Conservation (phyloP, 2,888 invertebrate genomes). For the Electrophaes corylata region DNA sequence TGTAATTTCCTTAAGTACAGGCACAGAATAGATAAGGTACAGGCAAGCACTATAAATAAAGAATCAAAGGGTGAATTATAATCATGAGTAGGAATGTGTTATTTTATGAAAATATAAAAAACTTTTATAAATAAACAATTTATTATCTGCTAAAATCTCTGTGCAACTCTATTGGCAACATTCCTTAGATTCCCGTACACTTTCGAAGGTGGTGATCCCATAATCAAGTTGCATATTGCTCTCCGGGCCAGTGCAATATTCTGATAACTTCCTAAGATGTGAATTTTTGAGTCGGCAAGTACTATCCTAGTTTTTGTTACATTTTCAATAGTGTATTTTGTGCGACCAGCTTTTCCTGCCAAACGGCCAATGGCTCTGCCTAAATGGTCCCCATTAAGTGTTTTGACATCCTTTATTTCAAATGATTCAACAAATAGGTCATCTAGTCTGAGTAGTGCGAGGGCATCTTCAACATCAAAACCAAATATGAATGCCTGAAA, state of each 20-base stretch:
- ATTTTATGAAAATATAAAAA: too few relatives aligned
- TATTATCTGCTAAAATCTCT: conserved; percentile 86
- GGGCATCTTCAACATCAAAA: conserved; percentile 98
- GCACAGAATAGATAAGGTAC: too few relatives aligned
- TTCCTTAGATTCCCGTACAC: conserved; percentile 97
- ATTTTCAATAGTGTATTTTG: conserved; percentile 99
- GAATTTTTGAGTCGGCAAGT: conserved; percentile 97
- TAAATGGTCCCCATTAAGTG: conserved; percentile 96
- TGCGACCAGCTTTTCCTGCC: conserved; percentile 98
- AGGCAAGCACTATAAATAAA: background rate
- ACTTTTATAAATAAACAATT: conserved; percentile 51
- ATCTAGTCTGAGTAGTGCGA: conserved; percentile 96
- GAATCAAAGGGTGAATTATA: too few relatives aligned
- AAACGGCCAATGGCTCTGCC: conserved; percentile 98
- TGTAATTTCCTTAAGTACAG: too few relatives aligned
- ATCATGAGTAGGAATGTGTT: too few relatives aligned
- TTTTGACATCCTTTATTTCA: conserved; percentile 98
- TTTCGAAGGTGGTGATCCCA: conserved; percentile 98
- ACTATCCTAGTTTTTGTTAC: conserved; percentile 99
- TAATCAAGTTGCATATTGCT: conserved; percentile 97
- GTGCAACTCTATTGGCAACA: conserved; percentile 92
- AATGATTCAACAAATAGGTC: conserved; percentile 99
- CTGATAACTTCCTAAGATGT: conserved; percentile 98
- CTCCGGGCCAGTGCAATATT: conserved; percentile 97
- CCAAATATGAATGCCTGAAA: conserved; percentile 94